A percentile compares a stretch with the other conserved stretches of the same genome.
These are phyloP conservation scores for Amphiura filiformis DNA, from an alignment of 35 echinoderm and acorn worm species.

Conservation along the genomic window DNA sequence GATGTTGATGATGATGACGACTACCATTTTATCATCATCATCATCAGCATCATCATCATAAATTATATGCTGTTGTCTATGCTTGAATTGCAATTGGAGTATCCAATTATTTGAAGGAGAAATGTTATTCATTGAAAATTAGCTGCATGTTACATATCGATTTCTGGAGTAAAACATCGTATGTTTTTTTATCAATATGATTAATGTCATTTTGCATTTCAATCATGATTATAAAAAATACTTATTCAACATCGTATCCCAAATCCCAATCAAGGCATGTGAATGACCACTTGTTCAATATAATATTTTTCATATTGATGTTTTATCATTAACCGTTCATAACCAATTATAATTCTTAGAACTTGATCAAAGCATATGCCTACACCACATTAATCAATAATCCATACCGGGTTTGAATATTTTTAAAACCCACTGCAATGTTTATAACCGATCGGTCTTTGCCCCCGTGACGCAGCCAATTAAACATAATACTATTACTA, in stretches of 20 bases:
- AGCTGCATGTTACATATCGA: too few species aligned
- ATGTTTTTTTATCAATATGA: too few species aligned
- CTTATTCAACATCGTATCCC: neutral
- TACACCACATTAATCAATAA: neutral
- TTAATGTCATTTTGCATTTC: neutral
- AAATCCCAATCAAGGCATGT: neutral
- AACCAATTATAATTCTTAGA: neutral
- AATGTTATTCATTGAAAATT: too few species aligned
- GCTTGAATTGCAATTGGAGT: too few species aligned
- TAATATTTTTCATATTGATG: neutral
- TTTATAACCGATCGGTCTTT: neutral
- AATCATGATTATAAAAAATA: neutral
- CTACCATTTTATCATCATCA: too few species aligned
- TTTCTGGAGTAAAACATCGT: too few species aligned
- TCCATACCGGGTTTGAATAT: neutral
- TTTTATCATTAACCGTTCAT: neutral
- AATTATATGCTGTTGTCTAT: too few species aligned
- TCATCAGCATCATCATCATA: too few species aligned
- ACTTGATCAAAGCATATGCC: too few species aligned
- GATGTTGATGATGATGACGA: conserved; percentile 5
- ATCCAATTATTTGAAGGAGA: too few species aligned
- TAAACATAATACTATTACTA: neutral
- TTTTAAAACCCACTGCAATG: neutral
- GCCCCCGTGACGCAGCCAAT: neutral
- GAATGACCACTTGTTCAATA: neutral